Evolutionary conservation across 2,113 vertebrate species (phyloP).

Genomic region (Triplophysa siluroides): DNA sequence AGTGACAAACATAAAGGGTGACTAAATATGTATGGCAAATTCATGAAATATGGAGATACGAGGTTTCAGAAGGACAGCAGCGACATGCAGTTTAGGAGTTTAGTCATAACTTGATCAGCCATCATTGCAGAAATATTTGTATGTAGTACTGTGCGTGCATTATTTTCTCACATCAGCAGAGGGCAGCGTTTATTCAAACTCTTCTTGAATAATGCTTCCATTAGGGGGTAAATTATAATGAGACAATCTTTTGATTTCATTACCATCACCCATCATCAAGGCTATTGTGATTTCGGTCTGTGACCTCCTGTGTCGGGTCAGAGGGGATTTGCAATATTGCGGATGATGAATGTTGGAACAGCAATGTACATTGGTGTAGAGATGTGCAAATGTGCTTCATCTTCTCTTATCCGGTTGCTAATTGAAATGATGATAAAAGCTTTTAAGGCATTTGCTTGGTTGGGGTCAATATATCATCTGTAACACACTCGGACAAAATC

Average conservation of each 20-base stretch:
- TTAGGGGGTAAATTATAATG: background rate
- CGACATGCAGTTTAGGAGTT: too few species aligned
- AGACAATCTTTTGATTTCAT: background rate
- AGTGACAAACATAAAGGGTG: too few species aligned
- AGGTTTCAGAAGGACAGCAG: too few species aligned
- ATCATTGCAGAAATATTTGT: background rate
- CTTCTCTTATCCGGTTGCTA: conserved; percentile 15
- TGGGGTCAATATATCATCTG: conserved; percentile 22
- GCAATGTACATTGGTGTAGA: background rate
- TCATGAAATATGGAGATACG: too few species aligned
- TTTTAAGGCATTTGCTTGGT: conserved; percentile 26
- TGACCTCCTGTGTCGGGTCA: background rate
- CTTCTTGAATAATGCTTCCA: background rate
- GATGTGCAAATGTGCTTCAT: background rate
- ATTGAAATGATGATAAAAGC: conserved; percentile 9
- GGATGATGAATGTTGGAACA: too few species aligned
- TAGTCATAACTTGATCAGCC: too few species aligned
- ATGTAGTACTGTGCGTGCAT: background rate
- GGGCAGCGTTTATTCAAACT: conserved; percentile 29
- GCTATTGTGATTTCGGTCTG: background rate
- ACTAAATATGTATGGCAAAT: too few species aligned
- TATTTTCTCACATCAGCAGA: conserved; percentile 31
- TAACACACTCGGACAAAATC: conserved; percentile 5
- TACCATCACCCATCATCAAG: background rate
- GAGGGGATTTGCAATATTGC: background rate